Evolutionary conservation across 2,888 invertebrate species (phyloP), one percentile per base, ranked within the genome.

Genomic region (Standfussiana lucernea): DNA sequence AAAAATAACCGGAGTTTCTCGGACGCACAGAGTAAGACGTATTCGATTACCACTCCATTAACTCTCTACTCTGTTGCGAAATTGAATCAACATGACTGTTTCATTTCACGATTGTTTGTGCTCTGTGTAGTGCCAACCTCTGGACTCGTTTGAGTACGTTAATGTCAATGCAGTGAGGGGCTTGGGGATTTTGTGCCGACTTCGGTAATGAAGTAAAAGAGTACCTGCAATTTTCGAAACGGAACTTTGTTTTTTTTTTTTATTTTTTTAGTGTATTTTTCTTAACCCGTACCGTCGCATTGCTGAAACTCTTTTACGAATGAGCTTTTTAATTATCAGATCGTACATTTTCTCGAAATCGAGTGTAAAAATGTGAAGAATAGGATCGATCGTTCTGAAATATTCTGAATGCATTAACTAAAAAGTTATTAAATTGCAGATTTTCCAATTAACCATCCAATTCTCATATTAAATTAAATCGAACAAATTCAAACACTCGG

Each of bases 71-170:
- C 80, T 11, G 37, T 84, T 62, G n/a, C 47, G 42, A 56, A 56
- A 64, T n/a, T 50, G 62, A 64, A 64, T 79, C 66, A 82, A 82
- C 84, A 82, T 18, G 61, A 35, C 65, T 79, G 84, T 82, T 79
- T 79, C 62, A 59, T 73, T 64, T 84, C 56, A 79, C 50, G 80
- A 67, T 68, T 71, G 80, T 82, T 74, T 84, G 84, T 59, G 67
- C 37, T 15, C 50, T 35, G 24, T n/a, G 32, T 84, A 45, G 56
- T 53, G 37, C 11, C 35, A 45, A 66, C 79, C 59, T 67, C 62
- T 32, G 56, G 50, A 45, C 35, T 67, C 40, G 35, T 62, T 79
- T 47, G 21, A 66, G 53, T 42, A 45, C 42, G 50, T 84, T 45
- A 59, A 67, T 71, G 50, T 45, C 42, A 70, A 64, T 70, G 53